These are phyloP conservation scores for Gopherus flavomarginatus DNA, from an alignment of 2,113 vertebrate genomes.

Conservation along the genomic window DNA sequence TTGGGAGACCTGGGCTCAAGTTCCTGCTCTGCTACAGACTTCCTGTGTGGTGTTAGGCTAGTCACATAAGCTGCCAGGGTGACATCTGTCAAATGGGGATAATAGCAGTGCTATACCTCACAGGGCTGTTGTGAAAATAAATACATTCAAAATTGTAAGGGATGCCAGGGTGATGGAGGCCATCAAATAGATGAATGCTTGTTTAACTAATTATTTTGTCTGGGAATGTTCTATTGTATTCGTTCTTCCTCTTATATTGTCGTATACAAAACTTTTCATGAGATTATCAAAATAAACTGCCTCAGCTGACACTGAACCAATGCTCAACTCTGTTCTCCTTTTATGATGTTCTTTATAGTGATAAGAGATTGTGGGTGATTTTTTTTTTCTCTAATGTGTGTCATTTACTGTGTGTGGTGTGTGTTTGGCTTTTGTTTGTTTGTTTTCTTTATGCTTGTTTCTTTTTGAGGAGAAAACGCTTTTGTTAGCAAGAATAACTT, in stretches of 20 bases:
- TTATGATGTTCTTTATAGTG: background rate
- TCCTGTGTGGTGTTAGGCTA: background rate
- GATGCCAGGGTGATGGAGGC: background rate
- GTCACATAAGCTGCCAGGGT: background rate
- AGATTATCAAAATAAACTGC: background rate
- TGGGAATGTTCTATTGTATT: background rate
- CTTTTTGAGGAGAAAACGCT: background rate
- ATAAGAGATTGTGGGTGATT: background rate
- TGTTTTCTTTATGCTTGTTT: background rate
- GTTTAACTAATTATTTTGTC: background rate
- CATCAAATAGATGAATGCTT: background rate
- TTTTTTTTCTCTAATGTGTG: background rate
- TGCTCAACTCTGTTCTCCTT: background rate
- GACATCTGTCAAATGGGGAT: background rate
- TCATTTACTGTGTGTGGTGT: background rate
- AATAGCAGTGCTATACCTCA: background rate
- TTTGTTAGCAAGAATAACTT: background rate
- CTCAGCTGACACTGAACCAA: background rate
- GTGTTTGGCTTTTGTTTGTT: background rate
- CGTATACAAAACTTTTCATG: background rate
- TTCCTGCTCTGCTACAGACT: too few species aligned
- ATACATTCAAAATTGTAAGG: background rate
- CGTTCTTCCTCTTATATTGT: background rate
- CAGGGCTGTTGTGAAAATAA: background rate
- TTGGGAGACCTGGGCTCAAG: too few species aligned